A percentile compares a stretch with the other conserved stretches of the same genome.
Evolutionary conservation across 2,888 invertebrate species (phyloP).

Genomic region (Allygus modestus): DNA sequence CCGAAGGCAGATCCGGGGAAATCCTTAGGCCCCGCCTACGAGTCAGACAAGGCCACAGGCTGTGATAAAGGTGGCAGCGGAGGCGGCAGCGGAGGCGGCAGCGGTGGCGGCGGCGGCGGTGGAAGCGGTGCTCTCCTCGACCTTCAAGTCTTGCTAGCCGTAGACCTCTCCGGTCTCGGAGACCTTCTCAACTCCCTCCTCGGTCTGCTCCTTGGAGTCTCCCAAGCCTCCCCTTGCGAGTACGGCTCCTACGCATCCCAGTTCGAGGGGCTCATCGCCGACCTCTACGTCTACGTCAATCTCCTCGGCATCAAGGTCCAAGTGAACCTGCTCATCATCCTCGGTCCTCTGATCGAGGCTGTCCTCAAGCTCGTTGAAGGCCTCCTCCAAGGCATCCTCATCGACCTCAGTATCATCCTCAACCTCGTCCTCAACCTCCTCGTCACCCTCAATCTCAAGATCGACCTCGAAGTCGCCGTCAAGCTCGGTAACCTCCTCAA

Average conservation of each 20-base stretch:
- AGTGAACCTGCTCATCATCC: slow-evolving; percentile 22
- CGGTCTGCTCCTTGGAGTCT: slow-evolving; percentile 8
- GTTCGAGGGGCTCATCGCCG: slow-evolving; percentile 17
- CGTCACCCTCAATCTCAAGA: slow-evolving; percentile 12
- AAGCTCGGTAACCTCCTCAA: slow-evolving; percentile 33
- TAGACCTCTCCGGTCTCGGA: slow-evolving; percentile 32
- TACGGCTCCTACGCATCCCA: not conserved
- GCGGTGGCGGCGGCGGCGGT: not conserved
- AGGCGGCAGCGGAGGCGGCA: not conserved
- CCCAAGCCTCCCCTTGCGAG: not conserved
- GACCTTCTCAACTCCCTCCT: slow-evolving; percentile 26
- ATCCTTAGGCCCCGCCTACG: not conserved
- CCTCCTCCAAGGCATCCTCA: not conserved
- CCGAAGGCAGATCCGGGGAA: slow-evolving; percentile 28
- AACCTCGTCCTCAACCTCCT: slow-evolving; percentile 41
- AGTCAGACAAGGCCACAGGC: not conserved
- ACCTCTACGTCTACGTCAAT: slow-evolving; percentile 11
- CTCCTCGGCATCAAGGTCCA: slow-evolving; percentile 26
- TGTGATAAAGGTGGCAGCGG: not conserved
- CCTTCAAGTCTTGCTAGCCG: not conserved
- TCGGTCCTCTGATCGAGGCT: slow-evolving; percentile 36
- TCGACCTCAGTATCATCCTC: not conserved
- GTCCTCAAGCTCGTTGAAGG: not conserved
- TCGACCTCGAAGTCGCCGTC: slow-evolving; percentile 23
- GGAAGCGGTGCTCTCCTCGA: not conserved